Evolutionary conservation across 2,888 invertebrate genomes (phyloP), one percentile per base, ranked within the genome.

Genomic region (Aricia artaxerxes): DNA sequence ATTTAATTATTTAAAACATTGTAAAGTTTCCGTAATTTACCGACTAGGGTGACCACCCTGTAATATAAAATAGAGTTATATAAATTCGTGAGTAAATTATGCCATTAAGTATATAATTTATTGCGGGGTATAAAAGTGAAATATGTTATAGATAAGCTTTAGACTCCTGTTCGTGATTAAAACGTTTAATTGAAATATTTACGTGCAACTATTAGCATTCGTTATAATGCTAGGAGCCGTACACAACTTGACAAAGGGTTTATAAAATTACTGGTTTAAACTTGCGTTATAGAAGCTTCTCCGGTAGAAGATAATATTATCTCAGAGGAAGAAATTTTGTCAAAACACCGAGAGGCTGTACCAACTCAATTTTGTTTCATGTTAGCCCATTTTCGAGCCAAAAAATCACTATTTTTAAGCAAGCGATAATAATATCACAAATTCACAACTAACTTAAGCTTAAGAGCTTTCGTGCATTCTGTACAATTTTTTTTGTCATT

Each of bases 81-180:
- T 57, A 57, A 76, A 76, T 53, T 53, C 76, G 57, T 76, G 76
- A 76, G 76, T 76, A 76, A 76, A 76, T 76, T 76, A 76, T 76
- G 76, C 49, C 76, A 76, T 76, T 76, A 76, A 53, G 53, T 16
- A 57, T 31, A 76, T 57, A 57, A 76, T 76, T 76, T 76, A 76
- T 35, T 16, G 31, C 31, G 31, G 13, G 35, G 76, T 53, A 76
- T 76, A 76, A 76, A 76, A 31, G 16, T 76, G 44, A 76, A 76
- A 76, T 76, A 53, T 53, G 76, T 57, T 76, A 38, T 35, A 31
- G 76, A 76, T 76, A 76, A 76, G 76, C 31, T 53, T 76, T 24
- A 49, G 24, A 76, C 76, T 49, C 53, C 31, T 49, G 53, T 76
- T 76, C 76, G 76, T 76, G 76, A 76, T 76, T 76, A 76, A 76